Evolutionary conservation across 2,888 invertebrate species (phyloP).

Genomic region (Malthinus flaveolus): DNA sequence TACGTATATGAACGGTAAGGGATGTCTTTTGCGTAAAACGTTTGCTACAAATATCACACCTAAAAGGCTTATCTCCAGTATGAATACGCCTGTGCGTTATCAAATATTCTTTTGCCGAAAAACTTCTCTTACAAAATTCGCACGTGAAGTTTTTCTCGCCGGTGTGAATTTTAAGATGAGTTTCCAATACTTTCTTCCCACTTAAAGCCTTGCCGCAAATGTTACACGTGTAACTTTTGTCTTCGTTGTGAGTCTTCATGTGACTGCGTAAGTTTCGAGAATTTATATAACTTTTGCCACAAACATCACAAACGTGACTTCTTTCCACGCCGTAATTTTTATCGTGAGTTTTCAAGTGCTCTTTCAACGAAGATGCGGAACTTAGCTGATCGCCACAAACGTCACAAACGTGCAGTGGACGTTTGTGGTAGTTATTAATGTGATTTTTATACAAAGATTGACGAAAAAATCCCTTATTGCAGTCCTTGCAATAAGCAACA

Average conservation of each 20-base stretch:
- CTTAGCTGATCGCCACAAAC: slow-evolving; percentile 58
- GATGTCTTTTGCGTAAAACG: slow-evolving; percentile 61
- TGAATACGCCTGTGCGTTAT: slow-evolving; percentile 44
- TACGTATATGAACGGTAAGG: slow-evolving; percentile 55
- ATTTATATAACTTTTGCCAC: slow-evolving; percentile 55
- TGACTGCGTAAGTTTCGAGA: slow-evolving; percentile 44
- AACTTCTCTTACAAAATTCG: slow-evolving; percentile 34
- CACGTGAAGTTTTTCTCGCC: slow-evolving; percentile 40
- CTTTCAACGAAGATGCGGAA: slow-evolving; percentile 44
- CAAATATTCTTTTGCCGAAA: slow-evolving; percentile 35
- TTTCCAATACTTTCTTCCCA: slow-evolving; percentile 45
- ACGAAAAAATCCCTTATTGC: slow-evolving; percentile 46
- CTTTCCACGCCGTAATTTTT: slow-evolving; percentile 40
- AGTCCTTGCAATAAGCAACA: slow-evolving; percentile 44
- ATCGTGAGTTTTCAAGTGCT: slow-evolving; percentile 40
- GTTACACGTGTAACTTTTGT: slow-evolving; percentile 43
- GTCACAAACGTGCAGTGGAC: slow-evolving; percentile 51
- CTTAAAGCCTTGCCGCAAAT: slow-evolving; percentile 51
- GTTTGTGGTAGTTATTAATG: slow-evolving; percentile 42
- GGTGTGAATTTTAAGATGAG: slow-evolving; percentile 52
- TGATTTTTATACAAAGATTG: slow-evolving; percentile 42
- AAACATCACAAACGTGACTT: slow-evolving; percentile 51
- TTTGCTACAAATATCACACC: slow-evolving; percentile 54
- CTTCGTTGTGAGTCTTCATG: slow-evolving; percentile 42
- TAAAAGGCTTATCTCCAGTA: slow-evolving; percentile 54